Base-by-base conservation (phyloP, 2,888 invertebrate species). In the Poecilus cupreus region DNA sequence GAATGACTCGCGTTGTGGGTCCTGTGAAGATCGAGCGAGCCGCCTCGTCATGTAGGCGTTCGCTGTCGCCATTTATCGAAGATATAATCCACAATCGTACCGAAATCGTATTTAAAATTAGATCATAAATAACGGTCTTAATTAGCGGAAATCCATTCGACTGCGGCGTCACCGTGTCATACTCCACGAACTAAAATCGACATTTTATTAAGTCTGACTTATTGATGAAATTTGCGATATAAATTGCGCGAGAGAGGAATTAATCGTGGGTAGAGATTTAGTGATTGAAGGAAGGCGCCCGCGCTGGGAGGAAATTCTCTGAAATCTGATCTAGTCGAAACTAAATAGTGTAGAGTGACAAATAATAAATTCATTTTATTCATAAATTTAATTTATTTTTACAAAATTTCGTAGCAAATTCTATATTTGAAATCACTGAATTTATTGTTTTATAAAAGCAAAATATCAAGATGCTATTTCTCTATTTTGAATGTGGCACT, bases 71-170 rank as follows among this genome's bases (percentile, higher is more conserved):
- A 78, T 80, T 49, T 79, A 79, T 46, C 60, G 70, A 22, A 18
- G 60, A 70, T 68, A 43, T 80, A 80, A 80, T 80, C 80, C 74
- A 80, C 80, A 72, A 68, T 64, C 70, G 24, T 24, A 60, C 80
- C 74, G 74, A 80, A 80, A 80, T 80, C 80, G 74, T 74, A 80
- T 80, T 80, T 80, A 57, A 80, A 74, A 72, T 80, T 80, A 80
- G 72, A 74, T 80, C 57, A 80, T 80, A 80, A 80, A 72, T 80
- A 60, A 80, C 80, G 26, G 72, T 39, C 43, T 80, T 80, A 74
- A 80, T 80, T 74, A 80, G 49, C 39, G 70, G 70, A 70, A 70
- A 60, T 60, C 24, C 32, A 26, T 32, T 32, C 32, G 32, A 32
- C 32, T 32, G 32, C 32, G 32, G 6, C 32, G 4, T 32, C 6